Evolutionary conservation across 2,888 invertebrate genomes (phyloP), one percentile per base, ranked within the genome.

Genomic region (Drosophila rellima): DNA sequence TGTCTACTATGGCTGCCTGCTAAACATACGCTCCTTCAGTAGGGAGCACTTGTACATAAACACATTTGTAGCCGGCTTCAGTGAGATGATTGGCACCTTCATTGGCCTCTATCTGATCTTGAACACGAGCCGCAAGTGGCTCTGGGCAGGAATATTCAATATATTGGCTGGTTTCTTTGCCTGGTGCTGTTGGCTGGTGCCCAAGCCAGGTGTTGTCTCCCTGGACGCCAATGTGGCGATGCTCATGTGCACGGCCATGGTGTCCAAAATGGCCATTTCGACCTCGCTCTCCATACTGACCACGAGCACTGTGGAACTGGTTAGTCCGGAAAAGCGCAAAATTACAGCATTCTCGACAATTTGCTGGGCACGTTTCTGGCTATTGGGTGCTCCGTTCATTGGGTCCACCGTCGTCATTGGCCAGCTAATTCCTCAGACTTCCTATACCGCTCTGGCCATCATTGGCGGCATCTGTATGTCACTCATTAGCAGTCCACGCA

Each of bases 1-100:
- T n/a, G 91, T 92, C 60, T 93, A 93, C 81, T 93, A 93, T 66
- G 93, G 93, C 59, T 92, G 93, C 90, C 80, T 93, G 29, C 84
- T 93, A 2, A 93, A 93, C 70, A 93, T 93, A 26, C 92, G 93
- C 42, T 91, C 92, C 20, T 93, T 93, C 65, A 93, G 93, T 68
- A 91, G 93, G 7, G 92, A 92, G 33, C 92, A 93, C 76, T 83
- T 93, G 23, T 92, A 91, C 64, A 80, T 92, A 7, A 93, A 93
- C 65, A 93, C 93, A 29, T 91, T 90, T 5, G 76, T 93, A 20
- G 93, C 93, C 37, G 93, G 93, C 66, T 70, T 90, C 37, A 86
- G 91, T 33, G 93, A 93, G 79, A 91, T 93, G 63, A 83, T 90
- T 48, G 93, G 93, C 55, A 92, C 92, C 20, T 92, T 93, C 62